Evolutionary conservation across 2,888 invertebrate genomes (phyloP), one percentile per base, ranked within the genome.

Genomic region (Lithophane ornitopus): DNA sequence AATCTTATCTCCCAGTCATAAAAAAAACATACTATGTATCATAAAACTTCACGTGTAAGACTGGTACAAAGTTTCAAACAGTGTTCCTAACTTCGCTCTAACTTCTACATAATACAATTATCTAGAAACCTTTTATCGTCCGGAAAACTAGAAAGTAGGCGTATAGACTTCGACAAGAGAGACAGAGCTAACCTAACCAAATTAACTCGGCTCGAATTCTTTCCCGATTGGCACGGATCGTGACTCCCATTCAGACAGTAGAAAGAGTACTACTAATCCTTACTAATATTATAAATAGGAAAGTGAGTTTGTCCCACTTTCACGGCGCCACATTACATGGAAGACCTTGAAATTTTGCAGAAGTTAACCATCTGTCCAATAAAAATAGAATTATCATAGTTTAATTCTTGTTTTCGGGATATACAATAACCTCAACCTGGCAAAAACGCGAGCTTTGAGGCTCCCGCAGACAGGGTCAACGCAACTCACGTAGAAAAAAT

Each of bases 161-260:
- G 12, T 34, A 46, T 4, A 61, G n/a, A 65, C 63, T 3, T 56
- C 52, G 41, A 39, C 28, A 66, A 65, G 62, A 44, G 69, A 62
- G 56, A 66, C 59, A 22, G 39, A 62, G 22, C 54, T 58, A 76
- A 80, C 52, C 69, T 61, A 56, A 56, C 49, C 65, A 76, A 71
- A 78, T 74, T 59, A 61, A 59, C 34, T 73, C 8, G 19, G 16
- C 14, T 70, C 39, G 49, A 56, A 78, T 78, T 74, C 75, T 67
- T 76, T 70, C 62, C 65, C 28, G 71, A 72, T 81, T 62, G 66
- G 46, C 61, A 54, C 56, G n/a, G 12, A 61, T 71, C 82, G 78
- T 85, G 85, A 84, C 77, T 86, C n/a, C 72, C 73, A 76, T 84
- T 84, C 63, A 11, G 16, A 68, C 0, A 67, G 16, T 39, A 56